A percentile compares a stretch with the other conserved stretches of the same genome.
Evolutionary conservation across 1,140 invertebrate species (phyloP).

Genomic region (Delia radicum): DNA sequence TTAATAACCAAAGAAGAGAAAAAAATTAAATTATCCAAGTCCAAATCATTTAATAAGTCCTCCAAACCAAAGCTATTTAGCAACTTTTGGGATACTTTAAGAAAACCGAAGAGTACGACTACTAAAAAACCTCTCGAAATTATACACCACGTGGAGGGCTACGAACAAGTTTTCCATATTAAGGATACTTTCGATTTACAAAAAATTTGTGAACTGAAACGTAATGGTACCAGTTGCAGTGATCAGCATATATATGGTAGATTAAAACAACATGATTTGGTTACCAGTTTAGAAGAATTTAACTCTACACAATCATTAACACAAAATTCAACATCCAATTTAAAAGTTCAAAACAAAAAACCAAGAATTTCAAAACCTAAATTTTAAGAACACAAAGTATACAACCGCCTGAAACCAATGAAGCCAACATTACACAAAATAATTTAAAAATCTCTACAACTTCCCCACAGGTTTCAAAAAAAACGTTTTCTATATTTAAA

Average conservation of each 20-base stretch:
- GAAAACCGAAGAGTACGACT: slow-evolving; percentile 27
- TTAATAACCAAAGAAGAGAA: neutral
- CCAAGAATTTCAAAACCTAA: neutral
- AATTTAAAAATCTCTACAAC: too few relatives aligned
- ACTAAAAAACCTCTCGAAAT: slow-evolving; percentile 38
- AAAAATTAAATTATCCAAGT: slow-evolving; percentile 33
- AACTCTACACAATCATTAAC: neutral
- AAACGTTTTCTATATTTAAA: slow-evolving; percentile 40
- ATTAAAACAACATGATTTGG: slow-evolving; percentile 28
- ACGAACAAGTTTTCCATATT: slow-evolving; percentile 41
- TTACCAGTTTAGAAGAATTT: neutral
- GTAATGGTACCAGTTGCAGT: slow-evolving; percentile 40
- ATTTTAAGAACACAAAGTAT: neutral
- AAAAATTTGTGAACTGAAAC: slow-evolving; percentile 47
- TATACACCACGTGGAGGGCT: slow-evolving; percentile 47
- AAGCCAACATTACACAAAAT: too few relatives aligned
- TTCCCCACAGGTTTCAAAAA: too few relatives aligned
- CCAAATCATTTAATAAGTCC: slow-evolving; percentile 38
- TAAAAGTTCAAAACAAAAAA: neutral
- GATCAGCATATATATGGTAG: slow-evolving; percentile 51
- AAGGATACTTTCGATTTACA: slow-evolving; percentile 49
- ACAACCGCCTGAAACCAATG: too few relatives aligned
- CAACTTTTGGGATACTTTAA: slow-evolving; percentile 43
- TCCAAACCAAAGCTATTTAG: slow-evolving; percentile 35
- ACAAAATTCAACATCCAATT: neutral